phyloP scores from a whole-genome alignment of 2,888 invertebrate species.

The Chrysopilus asiliformis region DNA sequence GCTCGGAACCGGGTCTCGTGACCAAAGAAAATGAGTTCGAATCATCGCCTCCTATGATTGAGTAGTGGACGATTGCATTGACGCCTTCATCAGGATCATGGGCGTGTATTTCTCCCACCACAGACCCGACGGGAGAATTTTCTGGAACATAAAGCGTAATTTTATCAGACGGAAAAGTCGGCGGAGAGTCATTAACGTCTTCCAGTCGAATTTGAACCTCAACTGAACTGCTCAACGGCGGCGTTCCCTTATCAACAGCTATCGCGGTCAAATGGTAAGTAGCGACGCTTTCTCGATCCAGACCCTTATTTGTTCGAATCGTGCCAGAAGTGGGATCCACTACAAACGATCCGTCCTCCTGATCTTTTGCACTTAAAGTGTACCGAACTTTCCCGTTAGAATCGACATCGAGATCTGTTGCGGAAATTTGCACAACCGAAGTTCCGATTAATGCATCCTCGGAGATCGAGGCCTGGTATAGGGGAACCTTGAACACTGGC shows the following conservation, averaged over 20 bases:
- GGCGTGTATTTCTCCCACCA: slow-evolving; percentile 80
- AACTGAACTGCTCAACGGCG: slow-evolving; percentile 53
- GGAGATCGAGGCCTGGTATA: slow-evolving; percentile 69
- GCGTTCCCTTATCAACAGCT: slow-evolving; percentile 82
- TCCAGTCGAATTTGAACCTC: slow-evolving; percentile 71
- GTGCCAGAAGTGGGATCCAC: slow-evolving; percentile 88
- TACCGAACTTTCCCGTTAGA: slow-evolving; percentile 79
- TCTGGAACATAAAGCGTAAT: slow-evolving; percentile 82
- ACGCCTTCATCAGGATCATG: slow-evolving; percentile 86
- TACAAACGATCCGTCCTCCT: slow-evolving; percentile 79
- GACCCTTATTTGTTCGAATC: slow-evolving; percentile 71
- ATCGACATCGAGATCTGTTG: slow-evolving; percentile 74
- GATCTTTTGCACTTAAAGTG: slow-evolving; percentile 54
- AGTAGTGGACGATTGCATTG: slow-evolving; percentile 86
- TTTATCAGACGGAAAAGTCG: slow-evolving; percentile 76
- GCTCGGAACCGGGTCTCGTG: slow-evolving; percentile 66
- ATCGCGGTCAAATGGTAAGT: slow-evolving; percentile 73
- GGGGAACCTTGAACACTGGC: slow-evolving; percentile 69
- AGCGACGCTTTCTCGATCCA: slow-evolving; percentile 84
- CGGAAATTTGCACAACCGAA: slow-evolving; percentile 63
- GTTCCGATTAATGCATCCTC: slow-evolving; percentile 79
- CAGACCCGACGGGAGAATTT: slow-evolving; percentile 92
- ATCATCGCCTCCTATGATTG: slow-evolving; percentile 87
- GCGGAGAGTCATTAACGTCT: slow-evolving; percentile 83
- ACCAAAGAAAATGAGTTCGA: slow-evolving; percentile 73